Evolutionary conservation across 2,888 invertebrate species (phyloP).

Genomic region (Melipona beecheii): DNA sequence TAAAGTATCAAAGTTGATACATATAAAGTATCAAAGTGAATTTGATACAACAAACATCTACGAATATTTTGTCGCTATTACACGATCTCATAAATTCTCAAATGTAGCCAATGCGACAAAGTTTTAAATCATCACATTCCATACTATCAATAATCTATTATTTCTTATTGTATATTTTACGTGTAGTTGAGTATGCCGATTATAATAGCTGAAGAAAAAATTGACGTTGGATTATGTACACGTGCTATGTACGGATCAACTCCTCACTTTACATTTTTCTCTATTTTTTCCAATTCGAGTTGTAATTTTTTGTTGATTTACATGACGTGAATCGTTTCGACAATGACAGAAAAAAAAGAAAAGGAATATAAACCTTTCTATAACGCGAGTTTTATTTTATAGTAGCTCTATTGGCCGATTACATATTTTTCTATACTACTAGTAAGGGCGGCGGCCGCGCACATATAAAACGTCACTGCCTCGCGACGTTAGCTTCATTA

Average conservation of each 20-base stretch:
- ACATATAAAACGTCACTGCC: conserved; percentile 59
- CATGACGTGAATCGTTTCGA: not conserved
- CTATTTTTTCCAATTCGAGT: no score
- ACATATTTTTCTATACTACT: conserved; percentile 47
- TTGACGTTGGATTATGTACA: no score
- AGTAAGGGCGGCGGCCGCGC: conserved; percentile 67
- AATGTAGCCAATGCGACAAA: not conserved
- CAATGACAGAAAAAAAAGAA: not conserved
- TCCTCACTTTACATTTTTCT: not conserved
- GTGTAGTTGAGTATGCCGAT: not conserved
- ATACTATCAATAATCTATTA: not conserved
- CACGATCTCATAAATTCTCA: not conserved
- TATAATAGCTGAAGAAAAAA: not conserved
- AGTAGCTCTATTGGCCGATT: conserved; percentile 17
- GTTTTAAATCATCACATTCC: not conserved
- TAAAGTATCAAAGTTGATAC: not conserved
- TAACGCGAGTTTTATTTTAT: not conserved
- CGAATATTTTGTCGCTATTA: not conserved
- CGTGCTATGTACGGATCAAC: no score
- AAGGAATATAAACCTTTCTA: not conserved
- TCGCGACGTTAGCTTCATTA: conserved; percentile 55
- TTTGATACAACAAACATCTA: no score
- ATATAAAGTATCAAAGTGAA: not conserved
- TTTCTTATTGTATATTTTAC: not conserved
- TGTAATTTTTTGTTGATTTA: not conserved